A percentile compares a stretch with the other conserved stretches of the same genome.
phyloP scores from a whole-genome alignment of 2,888 invertebrate species.

The Germaria angustata region DNA sequence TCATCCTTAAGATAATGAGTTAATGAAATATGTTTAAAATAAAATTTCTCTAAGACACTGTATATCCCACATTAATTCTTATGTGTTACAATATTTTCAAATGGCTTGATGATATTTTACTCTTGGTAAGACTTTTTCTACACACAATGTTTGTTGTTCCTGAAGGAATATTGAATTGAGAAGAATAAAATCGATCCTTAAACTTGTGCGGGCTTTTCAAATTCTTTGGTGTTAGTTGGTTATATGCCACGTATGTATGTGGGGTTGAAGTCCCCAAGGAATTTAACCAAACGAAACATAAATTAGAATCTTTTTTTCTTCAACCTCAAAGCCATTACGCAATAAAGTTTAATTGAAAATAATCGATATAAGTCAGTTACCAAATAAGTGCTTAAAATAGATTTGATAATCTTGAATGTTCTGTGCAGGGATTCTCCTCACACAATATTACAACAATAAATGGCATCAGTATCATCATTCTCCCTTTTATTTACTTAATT shows the following conservation, averaged over 20 bases:
- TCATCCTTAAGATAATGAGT: too few species aligned
- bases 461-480: too few species aligned
- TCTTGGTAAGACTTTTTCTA: conserved; percentile 33
- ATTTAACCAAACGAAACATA: conserved; percentile 8
- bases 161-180: conserved; percentile 52
- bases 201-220: not conserved
- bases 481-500: too few species aligned
- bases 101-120: conserved; percentile 18
- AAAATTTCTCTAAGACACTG: too few species aligned
- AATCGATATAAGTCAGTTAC: conserved; percentile 43
- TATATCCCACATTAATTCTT: not conserved
- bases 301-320: conserved; percentile 24
- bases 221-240: not conserved
- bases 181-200: conserved; percentile 54
- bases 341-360: conserved; percentile 29
- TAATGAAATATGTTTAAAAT: too few species aligned
- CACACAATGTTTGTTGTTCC: conserved; percentile 55
- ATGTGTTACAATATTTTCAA: not conserved
- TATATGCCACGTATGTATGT: not conserved
- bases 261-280: conserved; percentile 33
- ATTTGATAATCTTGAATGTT: too few species aligned
- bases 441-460: too few species aligned
- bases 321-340: conserved; percentile 28
- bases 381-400: not conserved
- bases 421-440: too few species aligned